Base-by-base conservation (phyloP, 2,888 invertebrate species). In the Callyntrura sp. region DNA sequence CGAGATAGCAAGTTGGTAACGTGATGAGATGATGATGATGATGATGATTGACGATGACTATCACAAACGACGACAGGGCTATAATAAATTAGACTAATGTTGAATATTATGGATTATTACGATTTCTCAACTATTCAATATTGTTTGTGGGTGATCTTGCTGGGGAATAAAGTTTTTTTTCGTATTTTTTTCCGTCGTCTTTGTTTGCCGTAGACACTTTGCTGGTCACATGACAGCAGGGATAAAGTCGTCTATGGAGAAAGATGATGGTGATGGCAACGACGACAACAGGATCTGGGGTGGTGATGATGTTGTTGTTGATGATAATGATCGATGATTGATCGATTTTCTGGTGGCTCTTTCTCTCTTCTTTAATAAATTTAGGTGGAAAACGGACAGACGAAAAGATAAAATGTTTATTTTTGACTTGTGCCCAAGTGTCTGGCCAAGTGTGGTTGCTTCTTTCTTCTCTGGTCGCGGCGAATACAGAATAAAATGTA, bases 251-350 rank as follows among this genome's bases (percentile, higher is more conserved):
- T 65, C 28, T 28, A 12, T 28, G n/a, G 48, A 68, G 3, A 35
- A 70, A 12, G 11, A 51, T 43, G 51, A 78, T 78, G 43, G 48
- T n/a, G n/a, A 78, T 25, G 55, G 25, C 51, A 25, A 78, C 51
- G 51, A 51, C 51, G 51, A 78, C 78, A 78, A 73, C 43, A 73
- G 51, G 51, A 51, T 9, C 2, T 76, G 28, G 20, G 48, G 43
- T 28, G 45, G 43, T 23, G 48, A 43, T 28, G 65, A 87, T 48
- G 78, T 78, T 76, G 45, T 51, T 76, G 12, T 17, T 14, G 65
- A 68, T 62, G 45, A 78, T 78, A 65, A 79, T 62, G 79, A 68
- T 87, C 68, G 20, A 6, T 78, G 45, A 14, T 45, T 43, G 48
- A 17, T 45, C 17, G 43, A 73, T 20, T 45, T 70, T 68, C 28